Conservation (phyloP, 2,797 vertebrate species). For the Acrossocheilus wenchowensis region DNA sequence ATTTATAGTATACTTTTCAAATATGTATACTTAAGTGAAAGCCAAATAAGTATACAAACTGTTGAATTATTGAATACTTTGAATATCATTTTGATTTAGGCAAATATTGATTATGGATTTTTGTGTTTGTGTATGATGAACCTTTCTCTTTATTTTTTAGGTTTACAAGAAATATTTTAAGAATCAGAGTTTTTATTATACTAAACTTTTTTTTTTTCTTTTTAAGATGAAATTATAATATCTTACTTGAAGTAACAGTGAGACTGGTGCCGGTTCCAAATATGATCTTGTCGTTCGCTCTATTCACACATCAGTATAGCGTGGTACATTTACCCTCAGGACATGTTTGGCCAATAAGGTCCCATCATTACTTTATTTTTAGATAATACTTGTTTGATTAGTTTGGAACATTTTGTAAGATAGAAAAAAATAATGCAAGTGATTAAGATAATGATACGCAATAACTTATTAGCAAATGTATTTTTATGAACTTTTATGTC, state of each 20-base stretch:
- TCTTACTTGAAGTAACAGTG: slow-evolving; percentile 57
- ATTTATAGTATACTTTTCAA: background rate
- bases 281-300: slow-evolving; percentile 11
- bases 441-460: background rate
- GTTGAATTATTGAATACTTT: background rate
- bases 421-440: background rate
- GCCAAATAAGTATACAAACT: background rate
- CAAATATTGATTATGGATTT: background rate
- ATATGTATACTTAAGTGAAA: background rate
- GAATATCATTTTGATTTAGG: background rate
- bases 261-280: slow-evolving; percentile 68
- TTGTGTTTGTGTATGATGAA: background rate
- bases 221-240: background rate
- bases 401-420: background rate
- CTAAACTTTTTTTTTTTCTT: too few relatives aligned
- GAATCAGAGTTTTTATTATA: background rate
- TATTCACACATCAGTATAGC: slow-evolving; percentile 42
- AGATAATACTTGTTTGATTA: background rate
- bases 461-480: background rate
- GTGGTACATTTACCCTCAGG: background rate
- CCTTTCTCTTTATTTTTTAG: background rate
- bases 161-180: background rate
- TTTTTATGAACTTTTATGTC: background rate
- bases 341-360: background rate
- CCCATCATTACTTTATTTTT: background rate